These are phyloP conservation scores for Anoura caudifer DNA, from an alignment of 2,113 vertebrate species.

Conservation along the genomic window DNA sequence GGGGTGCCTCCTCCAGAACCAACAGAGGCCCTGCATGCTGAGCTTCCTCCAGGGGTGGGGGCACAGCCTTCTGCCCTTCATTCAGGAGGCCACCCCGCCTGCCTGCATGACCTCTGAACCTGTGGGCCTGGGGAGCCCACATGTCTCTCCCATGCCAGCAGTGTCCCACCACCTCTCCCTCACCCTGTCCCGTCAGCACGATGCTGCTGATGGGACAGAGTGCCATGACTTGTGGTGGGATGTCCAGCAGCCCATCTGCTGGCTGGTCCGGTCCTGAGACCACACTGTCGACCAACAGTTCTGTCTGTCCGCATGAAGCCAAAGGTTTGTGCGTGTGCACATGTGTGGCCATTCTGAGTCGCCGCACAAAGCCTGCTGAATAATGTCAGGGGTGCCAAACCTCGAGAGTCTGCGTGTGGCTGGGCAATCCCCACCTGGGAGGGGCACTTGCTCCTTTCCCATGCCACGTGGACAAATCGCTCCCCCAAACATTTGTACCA, in stretches of 20 bases:
- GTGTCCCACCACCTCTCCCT: no score
- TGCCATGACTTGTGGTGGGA: neutral
- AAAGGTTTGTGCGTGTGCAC: rapidly evolving
- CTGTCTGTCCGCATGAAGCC: rapidly evolving
- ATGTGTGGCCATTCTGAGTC: neutral
- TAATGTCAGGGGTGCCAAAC: rapidly evolving
- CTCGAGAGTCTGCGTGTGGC: no score
- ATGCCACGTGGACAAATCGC: neutral
- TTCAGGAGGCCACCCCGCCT: no score
- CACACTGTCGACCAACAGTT: rapidly evolving
- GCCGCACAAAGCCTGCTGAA: neutral
- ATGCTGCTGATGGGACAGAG: neutral
- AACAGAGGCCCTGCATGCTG: no score
- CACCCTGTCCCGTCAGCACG: neutral
- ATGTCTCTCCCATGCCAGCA: no score
- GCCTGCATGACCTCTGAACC: no score
- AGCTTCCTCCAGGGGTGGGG: no score
- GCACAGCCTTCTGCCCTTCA: no score
- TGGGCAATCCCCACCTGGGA: no score
- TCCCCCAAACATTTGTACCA: neutral
- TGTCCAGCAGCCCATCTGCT: neutral
- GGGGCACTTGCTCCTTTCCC: no score
- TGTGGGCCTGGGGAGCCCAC: no score
- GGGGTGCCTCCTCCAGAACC: no score
- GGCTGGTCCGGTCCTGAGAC: neutral